Evolutionary conservation across 2,113 vertebrate genomes (phyloP).

Genomic region (Malaclemys terrapin): DNA sequence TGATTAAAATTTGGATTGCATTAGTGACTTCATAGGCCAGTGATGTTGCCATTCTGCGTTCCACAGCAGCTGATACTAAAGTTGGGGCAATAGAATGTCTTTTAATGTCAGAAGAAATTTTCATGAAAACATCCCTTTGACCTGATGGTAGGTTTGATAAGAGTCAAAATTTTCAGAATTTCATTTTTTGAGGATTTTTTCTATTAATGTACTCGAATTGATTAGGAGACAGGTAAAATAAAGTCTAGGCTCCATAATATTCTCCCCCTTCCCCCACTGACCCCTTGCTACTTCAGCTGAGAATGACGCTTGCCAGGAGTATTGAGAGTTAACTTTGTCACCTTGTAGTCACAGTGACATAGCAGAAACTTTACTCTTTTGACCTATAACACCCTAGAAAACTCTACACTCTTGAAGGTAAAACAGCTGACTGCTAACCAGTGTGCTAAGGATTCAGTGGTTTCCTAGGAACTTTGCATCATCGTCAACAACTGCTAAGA

Average conservation of each 20-base stretch:
- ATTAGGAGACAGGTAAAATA: too few species aligned
- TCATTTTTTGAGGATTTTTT: not conserved
- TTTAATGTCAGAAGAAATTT: not conserved
- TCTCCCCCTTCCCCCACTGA: accelerated
- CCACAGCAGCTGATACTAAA: not conserved
- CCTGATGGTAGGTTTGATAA: not conserved
- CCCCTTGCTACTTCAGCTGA: not conserved
- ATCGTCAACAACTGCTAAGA: not conserved
- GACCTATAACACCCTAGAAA: not conserved
- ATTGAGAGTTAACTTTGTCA: not conserved
- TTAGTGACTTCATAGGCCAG: not conserved
- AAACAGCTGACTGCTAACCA: not conserved
- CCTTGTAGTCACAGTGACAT: not conserved
- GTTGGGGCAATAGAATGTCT: not conserved
- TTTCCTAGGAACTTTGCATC: not conserved
- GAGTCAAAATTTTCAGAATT: not conserved
- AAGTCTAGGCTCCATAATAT: too few species aligned
- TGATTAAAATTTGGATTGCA: not conserved
- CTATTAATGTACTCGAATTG: not conserved
- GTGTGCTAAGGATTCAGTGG: not conserved
- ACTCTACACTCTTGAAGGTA: not conserved
- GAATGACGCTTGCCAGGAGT: not conserved
- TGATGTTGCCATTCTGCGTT: accelerated
- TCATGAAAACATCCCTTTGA: not conserved
- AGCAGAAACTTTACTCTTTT: not conserved